Evolutionary conservation across 2,113 vertebrate species (phyloP).

Genomic region (Sapajus apella): DNA sequence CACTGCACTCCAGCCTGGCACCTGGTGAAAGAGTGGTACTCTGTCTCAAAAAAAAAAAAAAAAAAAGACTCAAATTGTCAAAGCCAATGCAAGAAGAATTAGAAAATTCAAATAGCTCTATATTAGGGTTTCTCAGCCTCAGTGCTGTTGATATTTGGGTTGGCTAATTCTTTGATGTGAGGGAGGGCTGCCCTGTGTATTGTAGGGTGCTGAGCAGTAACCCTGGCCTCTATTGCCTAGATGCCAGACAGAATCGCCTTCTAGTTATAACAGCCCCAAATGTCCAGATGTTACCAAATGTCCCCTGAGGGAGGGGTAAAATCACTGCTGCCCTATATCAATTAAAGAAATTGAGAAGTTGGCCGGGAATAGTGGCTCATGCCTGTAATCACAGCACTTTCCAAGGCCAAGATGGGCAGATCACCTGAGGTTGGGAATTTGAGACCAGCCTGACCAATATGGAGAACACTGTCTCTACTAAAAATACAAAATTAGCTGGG

Average conservation of each 20-base stretch:
- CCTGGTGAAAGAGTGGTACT: too few species aligned
- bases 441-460: too few species aligned
- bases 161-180: background rate
- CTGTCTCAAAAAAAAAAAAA: background rate
- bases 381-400: too few species aligned
- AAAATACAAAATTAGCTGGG: too few species aligned
- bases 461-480: too few species aligned
- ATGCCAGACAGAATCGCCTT: background rate
- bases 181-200: background rate
- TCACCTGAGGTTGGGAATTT: too few species aligned
- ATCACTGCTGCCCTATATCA: background rate
- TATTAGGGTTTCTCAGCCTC: background rate
- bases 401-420: too few species aligned
- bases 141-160: background rate
- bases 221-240: background rate
- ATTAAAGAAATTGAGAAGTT: background rate
- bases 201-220: background rate
- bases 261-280: background rate
- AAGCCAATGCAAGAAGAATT: background rate
- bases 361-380: too few species aligned
- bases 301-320: background rate
- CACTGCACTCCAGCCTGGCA: too few species aligned
- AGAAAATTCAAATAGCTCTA: background rate
- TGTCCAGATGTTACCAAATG: background rate
- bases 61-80: conserved; percentile 2